phyloP scores from a whole-genome alignment of 2,888 invertebrate genomes.

The Drosophila parthenogenetica region DNA sequence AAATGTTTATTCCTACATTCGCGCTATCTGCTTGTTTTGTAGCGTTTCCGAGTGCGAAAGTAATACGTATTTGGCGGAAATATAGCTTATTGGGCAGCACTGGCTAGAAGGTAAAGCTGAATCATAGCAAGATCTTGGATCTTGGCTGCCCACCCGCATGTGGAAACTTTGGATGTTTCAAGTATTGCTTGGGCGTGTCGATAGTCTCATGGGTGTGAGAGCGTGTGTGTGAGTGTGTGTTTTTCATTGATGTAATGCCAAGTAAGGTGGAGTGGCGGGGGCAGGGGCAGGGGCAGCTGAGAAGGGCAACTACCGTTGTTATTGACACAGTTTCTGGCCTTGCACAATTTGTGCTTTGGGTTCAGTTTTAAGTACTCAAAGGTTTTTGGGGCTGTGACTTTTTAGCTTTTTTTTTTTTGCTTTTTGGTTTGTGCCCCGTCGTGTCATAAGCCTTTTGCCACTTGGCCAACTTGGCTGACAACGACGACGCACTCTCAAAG shows the following conservation, averaged over 20 bases:
- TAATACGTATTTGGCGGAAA: too few species aligned
- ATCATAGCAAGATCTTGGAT: slow-evolving; percentile 62
- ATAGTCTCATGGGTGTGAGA: slow-evolving; percentile 16
- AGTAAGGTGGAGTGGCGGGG: slow-evolving; percentile 8
- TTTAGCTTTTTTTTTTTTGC: neutral
- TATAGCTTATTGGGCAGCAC: neutral
- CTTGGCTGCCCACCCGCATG: slow-evolving; percentile 58
- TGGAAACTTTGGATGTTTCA: slow-evolving; percentile 5
- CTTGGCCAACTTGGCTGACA: slow-evolving; percentile 22
- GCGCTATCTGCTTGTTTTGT: too few species aligned
- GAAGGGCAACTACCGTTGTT: slow-evolving; percentile 50
- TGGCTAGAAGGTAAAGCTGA: slow-evolving; percentile 43
- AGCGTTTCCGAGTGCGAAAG: too few species aligned
- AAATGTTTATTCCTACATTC: too few species aligned
- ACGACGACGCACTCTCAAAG: slow-evolving; percentile 62
- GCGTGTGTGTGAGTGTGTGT: slow-evolving; percentile 34
- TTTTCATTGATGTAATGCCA: slow-evolving; percentile 62
- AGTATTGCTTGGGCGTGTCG: slow-evolving; percentile 42
- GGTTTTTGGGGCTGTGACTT: slow-evolving; percentile 13
- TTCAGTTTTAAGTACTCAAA: slow-evolving; percentile 50
- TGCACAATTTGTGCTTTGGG: slow-evolving; percentile 37
- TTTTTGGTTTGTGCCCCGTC: slow-evolving; percentile 49
- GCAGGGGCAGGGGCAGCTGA: neutral
- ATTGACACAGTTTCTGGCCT: slow-evolving; percentile 77
- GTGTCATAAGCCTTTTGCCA: slow-evolving; percentile 60